Evolutionary conservation across 2,113 vertebrate genomes (phyloP).

Genomic region (Chascanopsetta lugubris): DNA sequence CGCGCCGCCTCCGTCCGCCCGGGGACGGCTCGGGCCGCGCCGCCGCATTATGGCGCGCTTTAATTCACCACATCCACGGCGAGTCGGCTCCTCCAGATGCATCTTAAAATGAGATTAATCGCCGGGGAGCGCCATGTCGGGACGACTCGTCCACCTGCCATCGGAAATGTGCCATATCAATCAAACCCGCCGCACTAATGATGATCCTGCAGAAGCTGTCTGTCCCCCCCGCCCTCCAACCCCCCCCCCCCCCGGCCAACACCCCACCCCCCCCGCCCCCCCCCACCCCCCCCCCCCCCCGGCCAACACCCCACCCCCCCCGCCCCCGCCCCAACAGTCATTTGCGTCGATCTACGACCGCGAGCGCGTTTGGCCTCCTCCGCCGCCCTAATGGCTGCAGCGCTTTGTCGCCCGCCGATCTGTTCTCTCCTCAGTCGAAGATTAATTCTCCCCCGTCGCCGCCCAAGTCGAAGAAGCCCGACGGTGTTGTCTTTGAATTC

Average conservation of each 20-base stretch:
- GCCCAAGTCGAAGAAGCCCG: conserved; percentile 44
- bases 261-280: too few species aligned
- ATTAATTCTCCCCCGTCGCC: conserved; percentile 55
- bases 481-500: conserved; percentile 37
- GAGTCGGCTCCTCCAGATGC: conserved; percentile 62
- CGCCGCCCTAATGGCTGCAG: conserved; percentile 67
- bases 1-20: conserved; percentile 18
- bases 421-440: conserved; percentile 58
- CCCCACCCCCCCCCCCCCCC: too few species aligned
- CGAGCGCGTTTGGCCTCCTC: conserved; percentile 62
- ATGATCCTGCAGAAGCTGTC: conserved; percentile 64
- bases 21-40: conserved; percentile 19
- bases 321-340: too few species aligned
- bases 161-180: conserved; percentile 72
- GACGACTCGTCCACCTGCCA: conserved; percentile 73
- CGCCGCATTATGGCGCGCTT: conserved; percentile 51
- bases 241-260: too few species aligned
- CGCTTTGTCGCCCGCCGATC: conserved; percentile 66
- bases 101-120: conserved; percentile 74
- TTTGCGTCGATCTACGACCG: conserved; percentile 68
- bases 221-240: conserved; percentile 49
- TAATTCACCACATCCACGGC: conserved; percentile 60
- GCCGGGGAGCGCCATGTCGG: conserved; percentile 52
- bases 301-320: too few species aligned
- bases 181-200: conserved; percentile 71